These are phyloP conservation scores for Passer domesticus DNA, from an alignment of 2,113 vertebrate species.

Conservation along the genomic window DNA sequence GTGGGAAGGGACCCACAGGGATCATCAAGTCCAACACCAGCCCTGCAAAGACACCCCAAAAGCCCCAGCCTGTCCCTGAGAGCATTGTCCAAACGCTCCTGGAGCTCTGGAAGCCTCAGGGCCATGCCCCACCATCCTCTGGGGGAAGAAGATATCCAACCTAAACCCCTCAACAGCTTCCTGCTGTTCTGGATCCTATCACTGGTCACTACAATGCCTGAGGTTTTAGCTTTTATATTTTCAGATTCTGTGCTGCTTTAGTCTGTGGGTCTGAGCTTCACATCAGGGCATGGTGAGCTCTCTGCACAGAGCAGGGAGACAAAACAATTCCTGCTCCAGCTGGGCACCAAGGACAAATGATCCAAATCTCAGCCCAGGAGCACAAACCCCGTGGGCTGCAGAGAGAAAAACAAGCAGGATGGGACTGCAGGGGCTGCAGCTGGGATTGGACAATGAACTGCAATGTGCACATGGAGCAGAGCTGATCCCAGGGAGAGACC, in stretches of 20 bases:
- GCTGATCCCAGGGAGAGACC: background rate
- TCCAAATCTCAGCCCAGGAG: too few species aligned
- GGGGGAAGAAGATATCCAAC: background rate
- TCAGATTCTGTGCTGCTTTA: background rate
- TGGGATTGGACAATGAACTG: too few species aligned
- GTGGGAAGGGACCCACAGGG: background rate
- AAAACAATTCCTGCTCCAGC: too few species aligned
- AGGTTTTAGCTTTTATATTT: background rate
- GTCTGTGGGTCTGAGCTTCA: background rate
- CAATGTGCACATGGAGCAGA: background rate
- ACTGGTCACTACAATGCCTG: background rate
- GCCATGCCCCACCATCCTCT: accelerated
- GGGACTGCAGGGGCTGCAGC: too few species aligned
- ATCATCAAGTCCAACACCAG: background rate
- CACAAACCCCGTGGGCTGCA: too few species aligned
- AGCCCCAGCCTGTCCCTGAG: background rate
- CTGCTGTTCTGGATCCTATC: background rate
- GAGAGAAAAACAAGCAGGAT: too few species aligned
- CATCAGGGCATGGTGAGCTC: background rate
- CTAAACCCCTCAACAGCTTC: background rate
- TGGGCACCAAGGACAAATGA: too few species aligned
- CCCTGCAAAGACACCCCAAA: background rate
- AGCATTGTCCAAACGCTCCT: accelerated
- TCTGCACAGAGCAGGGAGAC: too few species aligned
- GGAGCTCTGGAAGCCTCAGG: background rate